These are phyloP conservation scores for Oenanthe oenanthe DNA, from an alignment of 2,113 vertebrate genomes.

Conservation along the genomic window DNA sequence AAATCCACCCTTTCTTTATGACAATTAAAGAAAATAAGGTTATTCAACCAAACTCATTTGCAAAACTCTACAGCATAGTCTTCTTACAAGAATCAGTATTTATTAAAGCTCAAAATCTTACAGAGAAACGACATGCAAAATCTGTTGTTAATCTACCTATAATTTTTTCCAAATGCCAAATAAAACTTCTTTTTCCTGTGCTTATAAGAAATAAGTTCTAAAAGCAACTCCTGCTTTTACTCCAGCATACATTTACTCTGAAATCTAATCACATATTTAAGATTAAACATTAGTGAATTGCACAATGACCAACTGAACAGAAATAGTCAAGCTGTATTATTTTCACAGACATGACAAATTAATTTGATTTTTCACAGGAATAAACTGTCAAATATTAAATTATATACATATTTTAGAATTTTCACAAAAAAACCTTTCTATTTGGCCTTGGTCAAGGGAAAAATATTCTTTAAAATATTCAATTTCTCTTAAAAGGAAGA, in stretches of 20 bases:
- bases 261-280: neutral
- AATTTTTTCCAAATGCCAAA: conserved; percentile 27
- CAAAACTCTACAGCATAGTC: neutral
- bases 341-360: neutral
- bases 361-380: neutral
- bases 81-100: neutral
- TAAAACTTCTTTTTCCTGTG: neutral
- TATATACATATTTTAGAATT: neutral
- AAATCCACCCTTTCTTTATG: neutral
- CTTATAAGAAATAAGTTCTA: neutral
- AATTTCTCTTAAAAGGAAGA: neutral
- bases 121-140: neutral
- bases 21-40: neutral
- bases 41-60: neutral
- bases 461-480: neutral
- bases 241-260: neutral
- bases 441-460: neutral
- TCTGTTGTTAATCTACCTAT: neutral
- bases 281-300: neutral
- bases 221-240: neutral
- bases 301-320: neutral
- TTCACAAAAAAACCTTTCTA: neutral
- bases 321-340: neutral
- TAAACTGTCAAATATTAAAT: neutral
- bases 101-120: neutral